A percentile compares a stretch with the other conserved stretches of the same genome.
Evolutionary conservation across 2,797 vertebrate species (phyloP).

Genomic region (Sarcophilus harrisii): DNA sequence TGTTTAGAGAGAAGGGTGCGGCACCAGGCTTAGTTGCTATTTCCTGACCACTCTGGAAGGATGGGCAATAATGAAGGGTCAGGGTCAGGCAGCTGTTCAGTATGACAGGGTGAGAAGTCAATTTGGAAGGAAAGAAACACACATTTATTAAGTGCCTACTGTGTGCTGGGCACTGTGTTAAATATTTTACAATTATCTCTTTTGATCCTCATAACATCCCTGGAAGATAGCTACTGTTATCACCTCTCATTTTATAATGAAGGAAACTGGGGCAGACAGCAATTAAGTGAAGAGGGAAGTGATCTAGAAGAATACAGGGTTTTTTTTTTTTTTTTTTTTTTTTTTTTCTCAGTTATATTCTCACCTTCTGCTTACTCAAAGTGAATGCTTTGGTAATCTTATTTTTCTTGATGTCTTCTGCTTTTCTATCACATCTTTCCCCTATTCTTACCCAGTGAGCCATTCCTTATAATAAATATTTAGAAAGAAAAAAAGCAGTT

Average conservation of each 20-base stretch:
- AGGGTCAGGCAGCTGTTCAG: not conserved
- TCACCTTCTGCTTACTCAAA: not conserved
- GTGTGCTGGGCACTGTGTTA: not conserved
- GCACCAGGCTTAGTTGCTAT: not conserved
- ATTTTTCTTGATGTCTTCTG: not conserved
- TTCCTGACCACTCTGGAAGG: not conserved
- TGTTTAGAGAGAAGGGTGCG: not conserved
- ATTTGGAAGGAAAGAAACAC: not conserved
- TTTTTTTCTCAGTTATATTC: not conserved
- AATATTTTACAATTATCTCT: not conserved
- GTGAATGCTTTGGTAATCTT: not conserved
- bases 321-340: no score
- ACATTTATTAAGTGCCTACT: not conserved
- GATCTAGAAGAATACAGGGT: not conserved
- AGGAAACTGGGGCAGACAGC: not conserved
- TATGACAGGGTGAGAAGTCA: not conserved
- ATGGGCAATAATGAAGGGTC: not conserved
- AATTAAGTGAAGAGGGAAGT: not conserved
- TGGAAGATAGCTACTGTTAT: not conserved
- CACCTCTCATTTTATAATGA: not conserved
- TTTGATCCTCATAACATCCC: not conserved
- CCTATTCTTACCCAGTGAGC: not conserved
- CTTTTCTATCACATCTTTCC: not conserved
- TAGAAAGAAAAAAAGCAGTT: not conserved
- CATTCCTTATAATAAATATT: not conserved